Percentiles rank a stretch among this genome's conserved stretches.
Evolutionary conservation across 2,888 invertebrate species (phyloP).

Genomic region (Aspidiotus rigidus): DNA sequence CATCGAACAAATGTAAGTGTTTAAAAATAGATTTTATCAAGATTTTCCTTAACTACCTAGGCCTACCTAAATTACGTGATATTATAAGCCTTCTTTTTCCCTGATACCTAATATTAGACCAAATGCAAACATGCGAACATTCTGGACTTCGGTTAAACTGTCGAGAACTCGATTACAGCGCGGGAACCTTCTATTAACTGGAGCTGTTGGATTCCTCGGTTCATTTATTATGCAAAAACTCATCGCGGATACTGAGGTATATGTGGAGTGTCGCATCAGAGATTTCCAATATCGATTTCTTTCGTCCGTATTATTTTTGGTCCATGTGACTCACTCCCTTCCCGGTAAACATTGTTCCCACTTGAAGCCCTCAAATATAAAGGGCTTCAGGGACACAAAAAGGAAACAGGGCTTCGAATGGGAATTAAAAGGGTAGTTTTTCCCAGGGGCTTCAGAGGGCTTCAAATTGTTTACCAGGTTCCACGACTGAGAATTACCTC

Average conservation of each 20-base stretch:
- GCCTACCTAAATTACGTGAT: background rate
- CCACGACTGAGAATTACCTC: background rate
- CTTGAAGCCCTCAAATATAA: too few species aligned
- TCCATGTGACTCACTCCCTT: background rate
- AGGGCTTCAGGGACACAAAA: too few species aligned
- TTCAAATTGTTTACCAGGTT: too few species aligned
- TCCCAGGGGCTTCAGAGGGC: too few species aligned
- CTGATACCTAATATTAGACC: slow-evolving; percentile 32
- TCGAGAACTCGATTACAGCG: slow-evolving; percentile 36
- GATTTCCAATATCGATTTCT: too few species aligned
- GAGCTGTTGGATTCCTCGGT: slow-evolving; percentile 39
- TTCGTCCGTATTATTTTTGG: too few species aligned
- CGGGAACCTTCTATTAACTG: slow-evolving; percentile 39
- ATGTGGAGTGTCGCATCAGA: too few species aligned
- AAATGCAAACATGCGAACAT: slow-evolving; percentile 37
- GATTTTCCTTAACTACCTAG: background rate
- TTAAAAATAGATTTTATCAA: slow-evolving; percentile 1
- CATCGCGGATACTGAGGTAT: slow-evolving; percentile 35
- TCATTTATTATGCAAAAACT: slow-evolving; percentile 38
- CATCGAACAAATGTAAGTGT: slow-evolving; percentile 11
- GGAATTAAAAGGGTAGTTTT: too few species aligned
- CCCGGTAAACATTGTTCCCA: too few species aligned
- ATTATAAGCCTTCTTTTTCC: background rate
- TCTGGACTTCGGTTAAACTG: slow-evolving; percentile 38
- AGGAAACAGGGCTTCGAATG: too few species aligned